Conservation (phyloP, 2,113 vertebrate genomes). For the Cebidichthys violaceus region DNA sequence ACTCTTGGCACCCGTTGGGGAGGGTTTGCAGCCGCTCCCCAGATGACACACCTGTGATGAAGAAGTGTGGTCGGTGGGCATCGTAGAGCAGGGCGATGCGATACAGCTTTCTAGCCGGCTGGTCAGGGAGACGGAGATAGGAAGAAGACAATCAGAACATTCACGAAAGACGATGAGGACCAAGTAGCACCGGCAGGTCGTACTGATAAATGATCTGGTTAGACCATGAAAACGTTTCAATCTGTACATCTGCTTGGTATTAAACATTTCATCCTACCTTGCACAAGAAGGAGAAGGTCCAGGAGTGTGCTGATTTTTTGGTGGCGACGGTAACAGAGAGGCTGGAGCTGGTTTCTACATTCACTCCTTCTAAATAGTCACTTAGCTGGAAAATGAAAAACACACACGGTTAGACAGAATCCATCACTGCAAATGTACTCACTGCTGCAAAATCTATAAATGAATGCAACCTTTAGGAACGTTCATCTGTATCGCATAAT, state of each 20-base stretch:
- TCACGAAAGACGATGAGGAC: background rate
- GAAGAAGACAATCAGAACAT: background rate
- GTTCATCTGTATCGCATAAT: background rate
- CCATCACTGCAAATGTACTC: background rate
- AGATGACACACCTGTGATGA: constrained; percentile 92
- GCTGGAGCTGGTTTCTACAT: constrained; percentile 92
- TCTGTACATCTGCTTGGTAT: background rate
- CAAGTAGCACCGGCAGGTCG: background rate
- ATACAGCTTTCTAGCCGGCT: constrained; percentile 94
- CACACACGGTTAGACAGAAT: background rate
- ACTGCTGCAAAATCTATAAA: background rate
- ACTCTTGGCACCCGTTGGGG: constrained; percentile 93
- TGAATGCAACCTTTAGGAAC: background rate
- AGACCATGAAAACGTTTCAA: background rate
- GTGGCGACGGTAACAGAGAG: constrained; percentile 94
- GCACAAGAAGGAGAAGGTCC: constrained; percentile 97
- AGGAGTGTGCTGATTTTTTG: constrained; percentile 96
- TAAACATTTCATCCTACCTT: constrained; percentile 86
- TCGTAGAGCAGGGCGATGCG: constrained; percentile 97
- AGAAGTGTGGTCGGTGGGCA: constrained; percentile 98
- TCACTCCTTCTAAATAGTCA: constrained; percentile 94
- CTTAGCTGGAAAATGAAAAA: constrained; percentile 86
- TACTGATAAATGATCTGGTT: background rate
- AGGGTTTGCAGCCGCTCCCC: constrained; percentile 92
- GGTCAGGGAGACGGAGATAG: constrained; percentile 13